These are phyloP conservation scores for Noctua janthe DNA, from an alignment of 2,888 invertebrate genomes.

Conservation along the genomic window DNA sequence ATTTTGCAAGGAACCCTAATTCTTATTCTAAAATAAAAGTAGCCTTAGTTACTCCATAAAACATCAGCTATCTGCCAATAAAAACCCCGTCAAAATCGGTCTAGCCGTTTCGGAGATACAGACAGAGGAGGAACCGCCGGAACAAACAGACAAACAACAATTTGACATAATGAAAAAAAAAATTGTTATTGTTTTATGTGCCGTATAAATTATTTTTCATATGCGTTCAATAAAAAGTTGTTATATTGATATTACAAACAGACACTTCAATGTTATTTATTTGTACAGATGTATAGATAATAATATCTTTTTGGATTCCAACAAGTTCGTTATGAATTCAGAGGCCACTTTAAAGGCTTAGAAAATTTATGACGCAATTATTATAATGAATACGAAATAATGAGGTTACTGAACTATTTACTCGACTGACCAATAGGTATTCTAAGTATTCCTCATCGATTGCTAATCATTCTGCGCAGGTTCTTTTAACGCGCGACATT, in stretches of 20 bases:
- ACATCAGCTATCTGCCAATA: neutral
- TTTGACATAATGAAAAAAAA: too few relatives aligned
- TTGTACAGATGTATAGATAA: too few relatives aligned
- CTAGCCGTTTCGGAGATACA: neutral
- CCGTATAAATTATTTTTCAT: too few relatives aligned
- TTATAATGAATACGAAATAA: conserved; percentile 19
- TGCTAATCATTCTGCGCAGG: conserved; percentile 30
- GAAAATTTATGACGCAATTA: conserved; percentile 15
- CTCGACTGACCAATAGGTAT: conserved; percentile 1
- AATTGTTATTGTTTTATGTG: too few relatives aligned
- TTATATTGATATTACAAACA: too few relatives aligned
- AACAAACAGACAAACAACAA: too few relatives aligned
- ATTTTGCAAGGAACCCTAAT: too few relatives aligned
- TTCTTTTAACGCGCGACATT: conserved; percentile 10
- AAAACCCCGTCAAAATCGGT: neutral
- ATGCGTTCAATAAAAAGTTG: too few relatives aligned
- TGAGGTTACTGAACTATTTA: conserved; percentile 45
- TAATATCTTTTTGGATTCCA: neutral
- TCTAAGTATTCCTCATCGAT: neutral
- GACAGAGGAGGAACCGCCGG: too few relatives aligned
- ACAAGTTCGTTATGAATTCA: conserved; percentile 4
- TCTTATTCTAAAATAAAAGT: too few relatives aligned
- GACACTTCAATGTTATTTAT: too few relatives aligned
- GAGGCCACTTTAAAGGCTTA: neutral
- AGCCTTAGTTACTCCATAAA: neutral